Base-by-base conservation (phyloP, 2,888 invertebrate genomes). In the Acrobasis suavella region DNA sequence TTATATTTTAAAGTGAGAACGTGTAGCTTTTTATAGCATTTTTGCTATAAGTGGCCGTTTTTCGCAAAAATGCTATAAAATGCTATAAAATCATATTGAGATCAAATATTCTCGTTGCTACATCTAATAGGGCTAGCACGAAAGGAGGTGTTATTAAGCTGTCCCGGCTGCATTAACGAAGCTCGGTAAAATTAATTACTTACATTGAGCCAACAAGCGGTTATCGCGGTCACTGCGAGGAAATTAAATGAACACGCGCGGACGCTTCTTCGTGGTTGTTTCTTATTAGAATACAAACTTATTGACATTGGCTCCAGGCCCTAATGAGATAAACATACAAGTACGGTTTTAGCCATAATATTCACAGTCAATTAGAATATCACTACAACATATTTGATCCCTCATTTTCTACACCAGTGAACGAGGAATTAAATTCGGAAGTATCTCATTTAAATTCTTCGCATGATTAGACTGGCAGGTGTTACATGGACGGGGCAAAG, bases 181-280 rank as follows among this genome's bases (percentile, higher is more conserved):
- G 81, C 81, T 82, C 75, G 73, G 83, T 83, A 73, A 82, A 85
- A 86, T 87, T 87, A 89, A 87, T 87, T 87, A 86, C 81, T 80
- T 72, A 78, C 84, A 83, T 80, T 80, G 81, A 81, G 82, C 81
- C 82, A 84, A 86, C 86, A 83, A 83, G 84, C 84, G 76, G 82
- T 81, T 79, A 80, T 79, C 72, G 85, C 81, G 84, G 83, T 82
- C 82, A 83, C 72, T 67, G 79, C 75, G 77, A 83, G 83, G 81
- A 86, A 87, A 89, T 86, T 85, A 85, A 87, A 85, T 82, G 79
- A 83, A 75, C 78, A 78, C 75, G 73, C 77, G 74, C 78, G 68
- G 75, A 74, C 77, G 75, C 75, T 72, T 77, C 78, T 80, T 70
- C 66, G 70, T 71, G 67, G 70, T 66, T 70, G 73, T 72, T 74